These are phyloP conservation scores for Kryptolebias ocellatus DNA, from an alignment of 2,797 vertebrate species.

Conservation along the genomic window DNA sequence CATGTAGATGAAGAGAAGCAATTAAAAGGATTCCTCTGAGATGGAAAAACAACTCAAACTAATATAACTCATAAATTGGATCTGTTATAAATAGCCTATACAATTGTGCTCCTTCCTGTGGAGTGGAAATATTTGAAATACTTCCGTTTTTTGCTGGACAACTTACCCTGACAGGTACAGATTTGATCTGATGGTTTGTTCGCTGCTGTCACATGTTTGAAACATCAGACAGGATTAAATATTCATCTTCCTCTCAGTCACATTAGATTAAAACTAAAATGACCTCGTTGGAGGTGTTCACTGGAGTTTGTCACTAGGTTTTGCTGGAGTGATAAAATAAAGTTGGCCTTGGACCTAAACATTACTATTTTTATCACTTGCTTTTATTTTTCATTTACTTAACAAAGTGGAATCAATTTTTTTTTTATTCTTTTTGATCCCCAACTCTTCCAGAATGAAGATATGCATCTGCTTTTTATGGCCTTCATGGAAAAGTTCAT, in stretches of 20 bases:
- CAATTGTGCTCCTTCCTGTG: not conserved
- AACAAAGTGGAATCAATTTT: too few species aligned
- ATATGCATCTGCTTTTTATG: too few species aligned
- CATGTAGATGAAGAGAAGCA: not conserved
- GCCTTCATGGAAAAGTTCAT: too few species aligned
- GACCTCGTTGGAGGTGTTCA: not conserved
- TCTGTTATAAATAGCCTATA: not conserved
- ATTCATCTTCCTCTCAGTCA: not conserved
- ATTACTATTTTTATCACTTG: too few species aligned
- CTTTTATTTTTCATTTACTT: too few species aligned
- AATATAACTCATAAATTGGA: not conserved
- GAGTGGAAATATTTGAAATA: not conserved
- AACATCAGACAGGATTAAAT: constrained; percentile 1
- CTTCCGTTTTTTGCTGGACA: not conserved
- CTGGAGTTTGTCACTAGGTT: not conserved
- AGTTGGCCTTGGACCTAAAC: not conserved
- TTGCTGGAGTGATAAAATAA: not conserved
- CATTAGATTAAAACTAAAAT: not conserved
- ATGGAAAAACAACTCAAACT: constrained; percentile 4
- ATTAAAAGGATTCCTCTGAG: not conserved
- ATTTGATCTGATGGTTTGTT: not conserved
- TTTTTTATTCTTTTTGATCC: too few species aligned
- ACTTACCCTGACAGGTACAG: not conserved
- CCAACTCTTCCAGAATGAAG: too few species aligned
- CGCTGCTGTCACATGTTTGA: not conserved